Base-by-base conservation (phyloP, 2,113 vertebrate genomes). In the Chrysochloris asiatica region DNA sequence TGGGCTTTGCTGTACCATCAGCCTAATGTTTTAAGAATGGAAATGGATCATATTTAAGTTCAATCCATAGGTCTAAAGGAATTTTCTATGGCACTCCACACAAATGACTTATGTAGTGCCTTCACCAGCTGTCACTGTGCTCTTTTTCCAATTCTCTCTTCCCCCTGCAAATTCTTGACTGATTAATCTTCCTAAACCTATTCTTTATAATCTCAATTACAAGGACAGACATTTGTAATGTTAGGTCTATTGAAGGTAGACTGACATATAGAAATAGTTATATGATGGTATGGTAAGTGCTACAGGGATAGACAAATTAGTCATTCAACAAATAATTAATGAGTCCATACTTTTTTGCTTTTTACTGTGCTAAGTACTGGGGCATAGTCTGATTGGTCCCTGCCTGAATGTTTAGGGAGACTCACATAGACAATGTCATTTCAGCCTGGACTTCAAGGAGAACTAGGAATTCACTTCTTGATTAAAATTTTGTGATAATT, bases 401-500 rank as follows among this genome's bases (percentile, higher is more conserved):
- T 85, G 14, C 45, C 22, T 88, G 3, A 43, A 33, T 47, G 48
- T 79, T 94, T 84, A 45, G 26, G 41, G 78, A 84, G 26, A 83
- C 28, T 87, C 26, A 65, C 54, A 87, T 54, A 89, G n/a, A 26
- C 93, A 93, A 84, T 79, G 19, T 21, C 43, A 75, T 65, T 82
- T 71, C 26, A 88, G 6, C 24, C 80, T 28, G 9, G 19, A 13
- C 41, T 80, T 77, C 28, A 83, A 69, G 4, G 21, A 52, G 73
- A 83, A 43, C 14, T 79, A 92, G 33, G 33, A 88, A 92, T 77
- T 83, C 21, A 48, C 33, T 43, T 13, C 10, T 75, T 71, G 2
- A 54, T 56, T 95, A 10, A 48, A 78, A 71, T 93, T 85, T 84
- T n/a, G 71, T 91, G 83, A 22, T 48, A 92, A 79, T 83, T 78